phyloP scores from a whole-genome alignment of 2,113 vertebrate species.

The Epinephelus lanceolatus region DNA sequence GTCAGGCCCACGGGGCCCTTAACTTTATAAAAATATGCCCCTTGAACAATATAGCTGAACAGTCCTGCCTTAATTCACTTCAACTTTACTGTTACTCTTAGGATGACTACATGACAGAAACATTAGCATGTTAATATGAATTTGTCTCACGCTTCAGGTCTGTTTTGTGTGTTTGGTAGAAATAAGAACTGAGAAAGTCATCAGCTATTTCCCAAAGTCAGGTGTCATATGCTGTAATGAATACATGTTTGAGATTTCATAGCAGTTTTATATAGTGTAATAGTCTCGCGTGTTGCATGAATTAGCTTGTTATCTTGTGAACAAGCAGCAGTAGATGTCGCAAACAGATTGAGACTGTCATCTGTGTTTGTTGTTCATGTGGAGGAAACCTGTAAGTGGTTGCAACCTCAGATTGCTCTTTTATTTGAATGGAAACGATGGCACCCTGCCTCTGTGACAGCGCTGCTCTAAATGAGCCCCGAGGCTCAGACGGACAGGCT shows the following conservation, averaged over 20 bases:
- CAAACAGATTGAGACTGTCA: conserved; percentile 28
- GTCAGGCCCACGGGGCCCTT: no score
- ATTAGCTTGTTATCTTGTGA: conserved; percentile 23
- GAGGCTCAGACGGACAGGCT: conserved; percentile 7
- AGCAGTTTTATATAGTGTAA: neutral
- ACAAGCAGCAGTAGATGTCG: conserved; percentile 20
- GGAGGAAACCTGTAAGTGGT: conserved; percentile 5
- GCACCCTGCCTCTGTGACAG: conserved; percentile 16
- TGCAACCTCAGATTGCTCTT: conserved; percentile 1
- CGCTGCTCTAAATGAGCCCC: conserved; percentile 21
- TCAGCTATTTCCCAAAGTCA: neutral
- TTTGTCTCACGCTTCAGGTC: neutral
- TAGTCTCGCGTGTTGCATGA: neutral
- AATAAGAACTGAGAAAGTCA: neutral
- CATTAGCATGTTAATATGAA: neutral
- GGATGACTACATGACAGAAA: neutral
- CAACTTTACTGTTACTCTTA: neutral
- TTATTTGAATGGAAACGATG: conserved; percentile 8
- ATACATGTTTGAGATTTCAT: neutral
- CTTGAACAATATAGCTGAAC: no score
- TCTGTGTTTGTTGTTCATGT: conserved; percentile 12
- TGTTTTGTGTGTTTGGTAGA: neutral
- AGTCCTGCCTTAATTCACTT: no score
- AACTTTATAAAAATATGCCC: no score
- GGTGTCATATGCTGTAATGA: neutral